Evolutionary conservation across 2,888 invertebrate genomes (phyloP), one percentile per base, ranked within the genome.

Genomic region (Drosophila paracracens): DNA sequence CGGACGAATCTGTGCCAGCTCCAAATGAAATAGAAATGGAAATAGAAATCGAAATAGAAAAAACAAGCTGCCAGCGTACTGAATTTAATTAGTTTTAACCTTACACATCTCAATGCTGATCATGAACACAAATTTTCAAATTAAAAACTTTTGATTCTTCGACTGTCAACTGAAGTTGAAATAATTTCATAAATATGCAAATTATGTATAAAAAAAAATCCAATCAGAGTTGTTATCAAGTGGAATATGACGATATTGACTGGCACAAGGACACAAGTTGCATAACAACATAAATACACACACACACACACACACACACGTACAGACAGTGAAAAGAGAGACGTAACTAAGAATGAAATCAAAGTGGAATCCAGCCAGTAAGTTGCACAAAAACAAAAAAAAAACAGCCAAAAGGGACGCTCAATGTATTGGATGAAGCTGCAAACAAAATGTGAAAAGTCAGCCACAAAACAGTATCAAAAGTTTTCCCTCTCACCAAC

Each of bases 181-280:
- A 85, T 89, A 79, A 91, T 77, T 81, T 91, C 80, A 86, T 86
- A 88, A 91, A 83, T 89, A 92, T 92, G 90, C 82, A 89, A 88
- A 92, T 92, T 78, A 79, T 81, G 56, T 25, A 46, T 43, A 62
- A n/a, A 52, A 63, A 74, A 56, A 38, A 27, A 21, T 46, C 91
- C 92, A 92, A 92, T 92, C 92, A 91, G 84, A 90, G 86, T 92
- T 91, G 89, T 89, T 91, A 91, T 92, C 88, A 91, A 89, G 90
- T 91, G 92, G 87, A 91, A 92, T 88, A 83, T 83, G 63, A 79
- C 81, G 74, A 88, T 90, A 91, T 92, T 89, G 90, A 83, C 83
- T 91, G 90, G 87, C 90, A 88, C 83, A 81, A 69, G 46, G 29
- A 54, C 54, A 60, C 50, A 57, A 56, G 48, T 57, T 51, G 69